Base-by-base conservation (phyloP, 1,140 invertebrate genomes). In the Drosophila nikananu region DNA sequence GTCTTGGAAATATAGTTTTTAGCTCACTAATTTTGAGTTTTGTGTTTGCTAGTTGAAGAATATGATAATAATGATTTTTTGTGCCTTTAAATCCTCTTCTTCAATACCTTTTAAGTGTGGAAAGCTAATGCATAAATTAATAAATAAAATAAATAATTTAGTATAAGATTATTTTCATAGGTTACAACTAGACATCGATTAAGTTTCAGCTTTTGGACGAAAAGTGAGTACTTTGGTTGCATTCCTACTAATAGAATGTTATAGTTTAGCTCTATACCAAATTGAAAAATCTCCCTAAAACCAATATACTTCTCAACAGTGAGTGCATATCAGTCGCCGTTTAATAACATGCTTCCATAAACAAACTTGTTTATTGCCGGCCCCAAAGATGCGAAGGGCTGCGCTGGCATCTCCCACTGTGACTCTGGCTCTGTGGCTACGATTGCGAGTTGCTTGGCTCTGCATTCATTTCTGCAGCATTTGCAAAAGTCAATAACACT, bases 401-500 rank as follows among this genome's bases (percentile, higher is more conserved):
- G 37, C 48, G 75, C 71, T 77, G 55, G 73, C 63, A 83, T 62
- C 68, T 80, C 81, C 81, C 77, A 81, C 81, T 72, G 81, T 76
- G 81, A 67, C 21, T 70, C 48, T 49, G 62, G 32, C 37, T 65
- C 42, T 44, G 52, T 32, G 54, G 21, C 37, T 19, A 19, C 63
- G 63, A 32, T 30, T 39, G 67, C 41, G 63, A 68, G 77, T 73
- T 73, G 80, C 70, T 83, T 77, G 32, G 80, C 51, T 72, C 80
- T 90, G 86, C 75, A 83, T 84, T 80, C 52, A 80, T 66, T 81
- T 89, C 39, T 90, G 86, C 86, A 71, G 74, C 81, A 81, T 84
- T 90, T 77, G 84, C 84, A 90, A 90, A 89, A 81, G 81, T 81
- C 78, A 90, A 90, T 79, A 89, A 81, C 81, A 89, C 79, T 66